Percentiles rank a stretch among this genome's conserved stretches.
Evolutionary conservation across 2,113 vertebrate species (phyloP).

Genomic region (Carettochelys insculpta): DNA sequence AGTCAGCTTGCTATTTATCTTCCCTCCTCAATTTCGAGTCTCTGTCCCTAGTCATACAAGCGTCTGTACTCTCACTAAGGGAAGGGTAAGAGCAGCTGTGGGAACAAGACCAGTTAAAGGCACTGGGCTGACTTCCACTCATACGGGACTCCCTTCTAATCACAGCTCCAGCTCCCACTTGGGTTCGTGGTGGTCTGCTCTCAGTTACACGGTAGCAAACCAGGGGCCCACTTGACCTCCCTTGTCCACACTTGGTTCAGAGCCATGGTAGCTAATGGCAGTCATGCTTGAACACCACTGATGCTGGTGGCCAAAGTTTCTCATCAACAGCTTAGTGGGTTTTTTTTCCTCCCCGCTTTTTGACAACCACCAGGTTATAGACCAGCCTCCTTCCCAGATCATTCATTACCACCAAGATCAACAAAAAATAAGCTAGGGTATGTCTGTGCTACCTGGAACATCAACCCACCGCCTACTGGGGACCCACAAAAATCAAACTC

Average conservation of each 20-base stretch:
- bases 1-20: not conserved
- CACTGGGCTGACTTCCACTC: not conserved
- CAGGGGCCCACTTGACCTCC: accelerated
- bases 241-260: accelerated
- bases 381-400: not conserved
- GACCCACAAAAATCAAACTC: too few species aligned
- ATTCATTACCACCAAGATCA: constrained; percentile 59
- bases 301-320: not conserved
- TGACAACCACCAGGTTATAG: not conserved
- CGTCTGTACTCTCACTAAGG: not conserved
- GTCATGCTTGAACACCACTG: accelerated
- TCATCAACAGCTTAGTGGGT: not conserved
- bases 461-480: too few species aligned
- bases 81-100: not conserved
- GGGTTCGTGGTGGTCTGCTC: not conserved
- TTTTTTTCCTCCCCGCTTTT: too few species aligned
- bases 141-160: not conserved
- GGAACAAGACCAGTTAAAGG: not conserved
- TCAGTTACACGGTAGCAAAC: not conserved
- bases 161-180: not conserved
- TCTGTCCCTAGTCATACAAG: not conserved
- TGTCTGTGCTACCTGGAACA: too few species aligned
- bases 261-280: accelerated
- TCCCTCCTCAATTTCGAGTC: not conserved
- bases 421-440: not conserved